Evolutionary conservation across 2,113 vertebrate genomes (phyloP).

Genomic region (Mionectes macconnelli): DNA sequence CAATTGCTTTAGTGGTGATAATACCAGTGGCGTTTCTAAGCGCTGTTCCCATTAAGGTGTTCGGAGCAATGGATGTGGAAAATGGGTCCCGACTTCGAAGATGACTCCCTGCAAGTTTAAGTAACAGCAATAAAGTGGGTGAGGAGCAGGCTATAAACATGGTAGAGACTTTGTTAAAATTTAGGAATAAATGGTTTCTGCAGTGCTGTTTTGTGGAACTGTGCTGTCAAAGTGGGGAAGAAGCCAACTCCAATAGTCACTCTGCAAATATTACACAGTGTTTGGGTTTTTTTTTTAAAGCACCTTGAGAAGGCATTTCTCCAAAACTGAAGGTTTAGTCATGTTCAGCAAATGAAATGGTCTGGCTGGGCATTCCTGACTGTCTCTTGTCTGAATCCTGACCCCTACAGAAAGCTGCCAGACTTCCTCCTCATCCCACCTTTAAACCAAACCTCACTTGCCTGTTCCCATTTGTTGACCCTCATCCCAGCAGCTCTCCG

Average conservation of each 20-base stretch:
- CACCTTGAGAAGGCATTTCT: neutral
- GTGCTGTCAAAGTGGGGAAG: neutral
- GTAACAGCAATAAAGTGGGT: neutral
- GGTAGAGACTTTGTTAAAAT: neutral
- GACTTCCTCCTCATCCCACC: neutral
- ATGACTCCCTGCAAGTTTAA: neutral
- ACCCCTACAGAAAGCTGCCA: neutral
- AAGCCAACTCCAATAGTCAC: neutral
- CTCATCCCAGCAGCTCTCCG: neutral
- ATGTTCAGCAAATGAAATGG: neutral
- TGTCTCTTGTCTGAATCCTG: neutral
- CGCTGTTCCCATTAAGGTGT: neutral
- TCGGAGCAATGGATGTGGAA: neutral
- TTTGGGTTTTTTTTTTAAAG: constrained; percentile 1
- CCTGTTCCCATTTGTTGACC: neutral
- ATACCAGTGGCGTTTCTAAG: neutral
- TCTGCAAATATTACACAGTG: neutral
- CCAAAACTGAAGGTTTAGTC: neutral
- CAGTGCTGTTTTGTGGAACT: neutral
- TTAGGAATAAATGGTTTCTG: neutral
- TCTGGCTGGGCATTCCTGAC: neutral
- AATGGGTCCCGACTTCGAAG: neutral
- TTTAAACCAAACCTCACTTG: neutral
- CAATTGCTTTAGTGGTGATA: neutral
- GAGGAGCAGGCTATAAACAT: neutral